These are phyloP conservation scores for Microctonus brassicae DNA, from an alignment of 2,888 invertebrate genomes.

Conservation along the genomic window DNA sequence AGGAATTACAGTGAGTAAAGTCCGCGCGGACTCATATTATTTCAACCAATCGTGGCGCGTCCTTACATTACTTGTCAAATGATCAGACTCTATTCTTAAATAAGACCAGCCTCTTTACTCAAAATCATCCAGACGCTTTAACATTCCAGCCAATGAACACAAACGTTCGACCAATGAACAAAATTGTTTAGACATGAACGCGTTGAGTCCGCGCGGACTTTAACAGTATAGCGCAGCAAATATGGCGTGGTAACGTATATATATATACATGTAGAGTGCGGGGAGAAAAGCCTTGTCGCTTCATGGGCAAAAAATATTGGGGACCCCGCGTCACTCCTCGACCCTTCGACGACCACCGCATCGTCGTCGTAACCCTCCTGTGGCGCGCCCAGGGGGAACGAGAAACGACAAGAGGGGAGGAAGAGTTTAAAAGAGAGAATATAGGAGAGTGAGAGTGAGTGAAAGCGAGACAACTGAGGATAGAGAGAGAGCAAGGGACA, in stretches of 20 bases:
- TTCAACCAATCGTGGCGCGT: conserved; percentile 49
- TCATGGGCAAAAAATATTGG: conserved; percentile 66
- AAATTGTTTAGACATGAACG: not conserved
- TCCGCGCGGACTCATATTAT: conserved; percentile 49
- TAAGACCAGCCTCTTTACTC: conserved; percentile 53
- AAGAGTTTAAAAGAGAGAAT: not conserved
- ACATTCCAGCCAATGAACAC: conserved; percentile 55
- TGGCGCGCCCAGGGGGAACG: not conserved
- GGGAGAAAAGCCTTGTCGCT: conserved; percentile 41
- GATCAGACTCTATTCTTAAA: conserved; percentile 49
- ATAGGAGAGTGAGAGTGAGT: not conserved
- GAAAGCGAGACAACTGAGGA: not conserved
- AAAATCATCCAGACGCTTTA: conserved; percentile 51
- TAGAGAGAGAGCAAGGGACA: not conserved
- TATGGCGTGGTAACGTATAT: not conserved
- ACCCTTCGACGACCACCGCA: conserved; percentile 30
- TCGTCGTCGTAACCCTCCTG: not conserved
- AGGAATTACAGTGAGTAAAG: conserved; percentile 14
- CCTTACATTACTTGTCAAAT: conserved; percentile 54
- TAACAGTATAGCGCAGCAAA: not conserved
- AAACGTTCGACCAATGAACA: not conserved
- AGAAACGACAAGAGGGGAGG: not conserved
- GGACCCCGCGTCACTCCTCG: conserved; percentile 60
- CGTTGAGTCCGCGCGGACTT: conserved; percentile 38
- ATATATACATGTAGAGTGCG: not conserved